A percentile compares a stretch with the other conserved stretches of the same genome.
These are phyloP conservation scores for Leptoclinus maculatus DNA, from an alignment of 2,797 vertebrate genomes.

Conservation along the genomic window DNA sequence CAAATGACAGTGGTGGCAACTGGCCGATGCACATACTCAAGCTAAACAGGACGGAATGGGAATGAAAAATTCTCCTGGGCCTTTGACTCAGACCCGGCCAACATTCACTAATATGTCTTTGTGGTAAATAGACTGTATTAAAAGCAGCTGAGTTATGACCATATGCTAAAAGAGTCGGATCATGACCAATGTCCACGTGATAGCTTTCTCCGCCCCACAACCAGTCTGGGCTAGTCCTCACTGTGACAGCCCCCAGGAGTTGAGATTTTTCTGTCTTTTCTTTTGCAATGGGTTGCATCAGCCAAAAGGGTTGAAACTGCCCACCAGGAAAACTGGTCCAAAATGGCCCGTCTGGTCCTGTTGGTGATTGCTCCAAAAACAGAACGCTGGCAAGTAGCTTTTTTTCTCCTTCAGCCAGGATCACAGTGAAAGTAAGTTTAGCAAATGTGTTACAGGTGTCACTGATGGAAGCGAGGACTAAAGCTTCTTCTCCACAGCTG, in stretches of 20 bases:
- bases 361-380: constrained; percentile 9
- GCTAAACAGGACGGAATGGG: not conserved
- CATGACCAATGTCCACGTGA: constrained; percentile 16
- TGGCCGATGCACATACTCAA: not conserved
- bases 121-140: constrained; percentile 5
- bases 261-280: not conserved
- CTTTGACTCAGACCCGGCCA: constrained; percentile 9
- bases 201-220: not conserved
- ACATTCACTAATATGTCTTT: not conserved
- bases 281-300: constrained; percentile 23
- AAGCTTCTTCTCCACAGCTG: constrained; percentile 5
- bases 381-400: not conserved
- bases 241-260: constrained; percentile 8
- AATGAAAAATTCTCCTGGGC: not conserved
- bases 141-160: constrained; percentile 17
- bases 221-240: not conserved
- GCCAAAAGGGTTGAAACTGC: constrained; percentile 8
- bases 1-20: not conserved
- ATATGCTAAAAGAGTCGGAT: not conserved
- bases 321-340: not conserved
- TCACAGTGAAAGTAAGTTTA: not conserved
- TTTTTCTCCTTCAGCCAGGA: constrained; percentile 6
- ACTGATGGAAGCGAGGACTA: constrained; percentile 19
- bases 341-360: not conserved
- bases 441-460: constrained; percentile 29